Evolutionary conservation across 2,888 invertebrate genomes (phyloP), one percentile per base, ranked within the genome.

Genomic region (Tupiocoris notatus): DNA sequence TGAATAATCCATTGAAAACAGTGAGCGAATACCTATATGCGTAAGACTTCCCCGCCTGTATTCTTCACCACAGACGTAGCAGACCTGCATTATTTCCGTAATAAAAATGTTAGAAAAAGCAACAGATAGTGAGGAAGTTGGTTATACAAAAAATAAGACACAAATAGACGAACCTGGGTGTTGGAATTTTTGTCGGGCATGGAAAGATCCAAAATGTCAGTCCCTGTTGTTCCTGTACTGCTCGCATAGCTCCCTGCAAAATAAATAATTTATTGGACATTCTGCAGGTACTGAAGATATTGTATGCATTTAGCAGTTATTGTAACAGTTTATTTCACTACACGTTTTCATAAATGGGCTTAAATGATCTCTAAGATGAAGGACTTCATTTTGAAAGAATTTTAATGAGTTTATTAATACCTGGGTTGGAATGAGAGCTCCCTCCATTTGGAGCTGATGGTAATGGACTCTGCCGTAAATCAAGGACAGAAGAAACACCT

Each of bases 121-220:
- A 59, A 59, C 59, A n/a, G 21, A 62, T 21, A 7, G 22, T 12
- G 22, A 18, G 1, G 20, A 6, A 85, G 94, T 94, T 12, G 77
- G 73, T 59, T 64, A 12, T 7, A 61, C n/a, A 9, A 61, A 61
- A 17, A 18, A 7, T 7, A 12, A 16, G 9, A 7, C 9, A 12
- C 17, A 61, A 7, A 12, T 12, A 61, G 23, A 21, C 20, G 7
- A 62, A 73, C 73, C 57, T 79, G 79, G 21, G 93, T 94, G 81
- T 92, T 89, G 16, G 94, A 92, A 86, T 94, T 94, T 86, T 94
- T 94, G 85, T 94, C 94, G 12, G 94, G 94, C 94, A 95, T 94
- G 79, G 94, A 94, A 77, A 95, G 87, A 86, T 95, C 94, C 78
- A 94, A 86, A 81, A 94, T 94, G 83, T 93, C 93, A 57, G 93